Evolutionary conservation across 1,140 invertebrate species (phyloP), one percentile per base, ranked within the genome.

Genomic region (Leptinotarsa lineolata): DNA sequence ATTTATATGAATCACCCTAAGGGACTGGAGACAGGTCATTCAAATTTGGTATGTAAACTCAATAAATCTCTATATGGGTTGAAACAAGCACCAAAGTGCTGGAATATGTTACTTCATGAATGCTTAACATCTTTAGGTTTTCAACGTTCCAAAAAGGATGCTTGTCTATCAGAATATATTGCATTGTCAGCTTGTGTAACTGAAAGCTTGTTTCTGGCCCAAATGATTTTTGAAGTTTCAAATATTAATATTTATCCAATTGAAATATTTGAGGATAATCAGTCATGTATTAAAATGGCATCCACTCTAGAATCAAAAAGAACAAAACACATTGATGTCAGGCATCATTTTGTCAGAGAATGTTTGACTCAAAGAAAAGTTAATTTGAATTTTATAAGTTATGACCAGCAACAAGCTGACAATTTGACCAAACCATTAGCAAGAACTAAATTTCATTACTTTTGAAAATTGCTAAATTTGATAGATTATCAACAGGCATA

Each of bases 261-360:
- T 54, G 24, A 72, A 22, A 58, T 73, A 22, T 74, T 66, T 58
- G 68, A 76, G 6, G 61, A 76, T 59, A 71, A 76, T 59, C 72
- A 74, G 70, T 74, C 66, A 13, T 74, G 68, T 67, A 76, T 74
- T 30, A 74, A 74, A 39, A 70, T 76, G 18, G 18, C 68, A n/a
- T 54, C 68, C 11, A 74, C 46, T 63, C 15, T 68, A 16, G 65
- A 76, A 68, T 54, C 46, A 44, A 76, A 73, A 66, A 61, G 81
- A 13, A 79, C 76, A n/a, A 83, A 83, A 71, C 81, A 82, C 73
- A 81, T 82, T 71, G 79, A 81, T 64, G 74, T 83, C n/a, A 77
- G 77, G 54, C 77, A 82, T 60, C 76, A 83, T 72, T 83, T 82
- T 70, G 68, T 83, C 12, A 39, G 77, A 66, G 67, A 73, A 21